Base-by-base conservation (phyloP, 2,797 vertebrate genomes). In the Coreius guichenoti region DNA sequence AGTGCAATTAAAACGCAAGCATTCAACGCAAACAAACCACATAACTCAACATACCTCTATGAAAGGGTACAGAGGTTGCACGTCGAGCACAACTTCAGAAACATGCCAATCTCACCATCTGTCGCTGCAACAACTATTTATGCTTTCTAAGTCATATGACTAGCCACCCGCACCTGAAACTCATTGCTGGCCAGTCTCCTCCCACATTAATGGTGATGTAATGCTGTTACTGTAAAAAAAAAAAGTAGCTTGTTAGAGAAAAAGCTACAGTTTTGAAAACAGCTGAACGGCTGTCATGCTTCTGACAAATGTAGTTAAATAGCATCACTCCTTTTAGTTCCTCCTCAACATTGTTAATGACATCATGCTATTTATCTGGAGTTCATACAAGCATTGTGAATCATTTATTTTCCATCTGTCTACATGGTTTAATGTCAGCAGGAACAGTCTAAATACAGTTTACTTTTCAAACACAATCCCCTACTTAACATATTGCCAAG, bases 261-360 rank as follows among this genome's bases (percentile, higher is more conserved):
- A 74, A 51, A 74, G 9, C 17, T 51, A 13, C 5, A 7, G 17
- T 51, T 75, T 51, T 51, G 1, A 19, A 51, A 75, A 75, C 3
- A 21, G 29, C 49, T 21, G 31, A 21, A 47, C 11, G 21, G 23
- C 19, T 54, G 47, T 75, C 47, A 54, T 23, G 11, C 29, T 33
- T 19, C 73, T 75, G 73, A 33, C 47, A 75, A 75, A 54, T 75
- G 29, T 51, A 74, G 8, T 54, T 54, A 14, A 54, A 75, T 54
- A 33, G 47, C 47, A 33, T 75, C 26, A 54, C 29, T 75, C 29
- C 47, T 31, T 51, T 75, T 23, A 54, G 47, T 54, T 33, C 21
- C 19, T 75, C 49, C 73, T 33, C 73, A 76, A 56, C 49, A 56
- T n/a, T 23, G 73, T 33, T 26, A 58, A 61, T 77, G 33, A 7